Base-by-base conservation (phyloP, 2,797 vertebrate genomes). In the Falco columbarius region DNA sequence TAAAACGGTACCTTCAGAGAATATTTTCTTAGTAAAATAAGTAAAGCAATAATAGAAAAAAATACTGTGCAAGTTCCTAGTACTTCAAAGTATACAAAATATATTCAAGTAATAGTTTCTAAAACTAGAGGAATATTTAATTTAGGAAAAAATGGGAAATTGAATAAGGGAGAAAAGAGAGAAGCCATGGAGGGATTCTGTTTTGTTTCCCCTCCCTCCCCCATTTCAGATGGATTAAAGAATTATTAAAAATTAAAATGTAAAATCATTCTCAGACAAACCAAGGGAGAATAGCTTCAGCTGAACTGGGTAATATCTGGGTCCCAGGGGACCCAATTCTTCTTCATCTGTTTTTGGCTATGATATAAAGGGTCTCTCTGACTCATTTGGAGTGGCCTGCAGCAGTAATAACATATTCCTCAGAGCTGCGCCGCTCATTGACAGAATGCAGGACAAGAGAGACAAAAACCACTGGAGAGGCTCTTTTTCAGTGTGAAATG, bases 231-330 rank as follows among this genome's bases (percentile, higher is more conserved):
- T 62, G 67, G 79, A 95, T 94, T 95, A 95, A 95, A 93, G 83
- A 89, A 93, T 73, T 96, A 95, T 95, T 96, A 96, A 95, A 94
- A 93, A 95, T 96, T 94, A 94, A 94, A 96, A 95, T 95, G 83
- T 63, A 75, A 82, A 96, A 86, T 91, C 88, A 77, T 65, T 93
- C 81, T 92, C 77, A 89, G 90, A 63, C 29, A 93, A 83, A 86
- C 36, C 81, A 75, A 86, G 29, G 65, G 85, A 95, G 82, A 95
- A 87, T 71, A 74, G 55, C 61, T 95, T 94, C 72, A 62, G 75
- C 63, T 82, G 89, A 94, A 71, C 75, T 73, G 81, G 88, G 81
- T 92, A 93, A 92, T 86, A 90, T 81, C 67, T 81, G 59, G 11
- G 21, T 89, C 95, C 44, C 87, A 65, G 58, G 74, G 63, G 88